phyloP scores from a whole-genome alignment of 2,113 vertebrate species.

The Myodes glareolus region DNA sequence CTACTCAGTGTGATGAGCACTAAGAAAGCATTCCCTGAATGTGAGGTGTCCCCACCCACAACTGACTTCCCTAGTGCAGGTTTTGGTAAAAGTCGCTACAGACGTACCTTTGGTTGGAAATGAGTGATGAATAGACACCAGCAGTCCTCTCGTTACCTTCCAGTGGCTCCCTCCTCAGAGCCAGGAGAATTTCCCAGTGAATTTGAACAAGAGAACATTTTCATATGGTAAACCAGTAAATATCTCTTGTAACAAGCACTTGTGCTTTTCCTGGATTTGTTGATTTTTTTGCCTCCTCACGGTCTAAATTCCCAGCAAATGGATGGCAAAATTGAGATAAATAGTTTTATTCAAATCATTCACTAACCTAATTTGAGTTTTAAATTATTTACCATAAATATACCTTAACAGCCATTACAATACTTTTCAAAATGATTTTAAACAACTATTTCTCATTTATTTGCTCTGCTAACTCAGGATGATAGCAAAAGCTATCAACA shows the following conservation, averaged over 20 bases:
- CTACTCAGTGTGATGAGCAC: background rate
- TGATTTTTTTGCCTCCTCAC: background rate
- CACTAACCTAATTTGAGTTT: slow-evolving; percentile 19
- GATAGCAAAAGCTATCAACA: background rate
- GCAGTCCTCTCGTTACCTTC: too few relatives aligned
- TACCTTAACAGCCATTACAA: slow-evolving; percentile 6
- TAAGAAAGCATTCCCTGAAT: background rate
- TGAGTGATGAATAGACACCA: background rate
- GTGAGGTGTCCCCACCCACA: background rate
- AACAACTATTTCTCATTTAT: slow-evolving; percentile 25
- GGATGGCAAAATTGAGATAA: background rate
- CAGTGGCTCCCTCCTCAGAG: background rate
- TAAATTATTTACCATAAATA: slow-evolving; percentile 32
- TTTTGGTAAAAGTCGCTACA: background rate
- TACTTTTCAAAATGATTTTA: background rate
- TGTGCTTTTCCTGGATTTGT: background rate
- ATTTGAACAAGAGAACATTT: slow-evolving; percentile 17
- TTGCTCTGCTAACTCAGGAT: slow-evolving; percentile 16
- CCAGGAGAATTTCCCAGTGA: background rate
- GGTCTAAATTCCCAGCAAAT: background rate
- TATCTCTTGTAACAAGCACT: slow-evolving; percentile 26
- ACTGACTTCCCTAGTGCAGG: background rate
- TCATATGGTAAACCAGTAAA: slow-evolving; percentile 22
- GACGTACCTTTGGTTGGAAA: background rate
- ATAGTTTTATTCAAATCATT: slow-evolving; percentile 41